Conservation (phyloP, 2,888 invertebrate genomes). For the Myathropa florea region DNA sequence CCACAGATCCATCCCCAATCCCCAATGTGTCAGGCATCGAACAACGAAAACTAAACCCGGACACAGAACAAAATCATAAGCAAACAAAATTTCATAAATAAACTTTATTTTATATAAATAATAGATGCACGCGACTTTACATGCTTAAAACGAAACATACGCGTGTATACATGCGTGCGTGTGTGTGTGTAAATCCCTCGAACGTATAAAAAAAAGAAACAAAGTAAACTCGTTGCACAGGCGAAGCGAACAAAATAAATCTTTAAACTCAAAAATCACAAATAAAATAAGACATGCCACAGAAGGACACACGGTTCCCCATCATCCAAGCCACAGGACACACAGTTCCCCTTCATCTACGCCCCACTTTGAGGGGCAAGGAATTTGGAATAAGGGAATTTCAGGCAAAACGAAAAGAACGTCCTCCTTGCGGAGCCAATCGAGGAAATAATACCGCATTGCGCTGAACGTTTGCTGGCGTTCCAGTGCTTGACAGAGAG, state of each 20-base stretch:
- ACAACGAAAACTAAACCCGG: too few species aligned
- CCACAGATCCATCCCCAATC: background rate
- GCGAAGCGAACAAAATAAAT: background rate
- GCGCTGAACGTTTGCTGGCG: slow-evolving; percentile 31
- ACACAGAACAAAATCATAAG: slow-evolving; percentile 13
- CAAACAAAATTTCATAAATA: slow-evolving; percentile 43
- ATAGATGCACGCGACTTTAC: slow-evolving; percentile 26
- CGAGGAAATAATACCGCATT: slow-evolving; percentile 38
- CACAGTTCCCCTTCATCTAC: too few species aligned
- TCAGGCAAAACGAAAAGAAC: background rate
- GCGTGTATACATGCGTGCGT: background rate
- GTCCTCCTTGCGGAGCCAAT: slow-evolving; percentile 37
- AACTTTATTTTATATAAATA: slow-evolving; percentile 58
- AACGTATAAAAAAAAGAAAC: slow-evolving; percentile 11
- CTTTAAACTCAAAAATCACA: slow-evolving; percentile 49
- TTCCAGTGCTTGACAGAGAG: background rate
- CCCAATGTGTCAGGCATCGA: too few species aligned
- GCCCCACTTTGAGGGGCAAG: too few species aligned
- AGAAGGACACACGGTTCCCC: too few species aligned
- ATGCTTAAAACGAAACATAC: slow-evolving; percentile 12
- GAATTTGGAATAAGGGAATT: too few species aligned
- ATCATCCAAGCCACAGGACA: too few species aligned
- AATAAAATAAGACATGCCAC: slow-evolving; percentile 3
- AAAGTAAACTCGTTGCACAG: slow-evolving; percentile 58
- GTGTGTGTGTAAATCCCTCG: background rate